phyloP scores from a whole-genome alignment of 2,888 invertebrate species.

The Caenorhabditis macrosperma region DNA sequence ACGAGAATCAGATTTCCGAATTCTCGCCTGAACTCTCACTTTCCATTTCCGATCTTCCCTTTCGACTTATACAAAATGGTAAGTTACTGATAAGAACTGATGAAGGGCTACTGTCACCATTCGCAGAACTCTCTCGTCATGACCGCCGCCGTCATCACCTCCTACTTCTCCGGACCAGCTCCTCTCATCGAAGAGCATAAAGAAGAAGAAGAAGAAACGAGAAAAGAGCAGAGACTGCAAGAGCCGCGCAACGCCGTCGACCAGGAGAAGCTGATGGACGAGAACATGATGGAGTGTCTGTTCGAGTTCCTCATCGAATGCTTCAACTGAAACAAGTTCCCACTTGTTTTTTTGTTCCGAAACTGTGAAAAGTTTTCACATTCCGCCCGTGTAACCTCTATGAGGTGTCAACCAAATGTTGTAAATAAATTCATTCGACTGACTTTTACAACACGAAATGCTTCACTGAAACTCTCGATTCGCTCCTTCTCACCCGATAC shows the following conservation, averaged over 20 bases:
- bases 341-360: background rate
- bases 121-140: constrained; percentile 47
- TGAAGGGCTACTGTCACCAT: background rate
- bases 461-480: background rate
- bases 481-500: background rate
- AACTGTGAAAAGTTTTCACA: constrained; percentile 51
- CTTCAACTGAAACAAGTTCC: constrained; percentile 22
- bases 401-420: constrained; percentile 34
- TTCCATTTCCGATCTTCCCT: background rate
- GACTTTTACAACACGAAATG: background rate
- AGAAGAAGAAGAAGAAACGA: constrained; percentile 8
- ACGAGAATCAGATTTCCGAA: constrained; percentile 9
- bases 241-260: background rate
- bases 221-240: constrained; percentile 9
- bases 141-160: constrained; percentile 37
- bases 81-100: no score
- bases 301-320: constrained; percentile 49
- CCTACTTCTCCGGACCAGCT: constrained; percentile 29
- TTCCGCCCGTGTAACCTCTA: constrained; percentile 44
- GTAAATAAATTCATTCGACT: constrained; percentile 1
- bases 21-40: constrained; percentile 4
- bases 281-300: constrained; percentile 44
- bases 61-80: background rate
- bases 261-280: constrained; percentile 36
- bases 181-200: constrained; percentile 9